Evolutionary conservation across 2,113 vertebrate species (phyloP).

Genomic region (Heterocephalus glaber): DNA sequence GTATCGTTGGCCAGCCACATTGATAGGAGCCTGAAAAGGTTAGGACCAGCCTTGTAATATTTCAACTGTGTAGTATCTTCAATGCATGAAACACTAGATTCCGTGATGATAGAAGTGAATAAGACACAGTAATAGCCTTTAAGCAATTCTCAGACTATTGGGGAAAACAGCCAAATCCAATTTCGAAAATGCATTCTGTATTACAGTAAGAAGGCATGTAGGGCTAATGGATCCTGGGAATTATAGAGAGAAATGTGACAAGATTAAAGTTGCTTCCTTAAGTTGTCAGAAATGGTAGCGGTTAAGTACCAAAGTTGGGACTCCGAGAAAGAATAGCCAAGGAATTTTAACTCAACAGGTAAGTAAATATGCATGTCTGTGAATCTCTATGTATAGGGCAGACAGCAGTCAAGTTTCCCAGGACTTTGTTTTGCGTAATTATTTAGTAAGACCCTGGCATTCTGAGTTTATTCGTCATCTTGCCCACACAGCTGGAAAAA

Average conservation of each 20-base stretch:
- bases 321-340: neutral
- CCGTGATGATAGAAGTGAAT: slow-evolving; percentile 35
- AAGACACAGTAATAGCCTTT: slow-evolving; percentile 21
- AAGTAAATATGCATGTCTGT: neutral
- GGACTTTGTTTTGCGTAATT: slow-evolving; percentile 55
- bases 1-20: neutral
- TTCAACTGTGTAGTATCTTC: neutral
- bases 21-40: neutral
- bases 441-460: slow-evolving; percentile 30
- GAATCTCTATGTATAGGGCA: neutral
- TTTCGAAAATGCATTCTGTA: slow-evolving; percentile 23
- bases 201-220: slow-evolving; percentile 23
- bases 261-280: slow-evolving; percentile 42
- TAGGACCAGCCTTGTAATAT: neutral
- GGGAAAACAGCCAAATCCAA: slow-evolving; percentile 12
- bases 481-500: slow-evolving; percentile 46
- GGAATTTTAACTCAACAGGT: neutral
- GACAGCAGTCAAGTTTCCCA: neutral
- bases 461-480: slow-evolving; percentile 45
- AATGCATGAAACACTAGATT: slow-evolving; percentile 21
- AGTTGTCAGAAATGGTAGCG: slow-evolving; percentile 42
- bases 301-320: slow-evolving; percentile 1
- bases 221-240: slow-evolving; percentile 44
- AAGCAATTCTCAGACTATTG: neutral
- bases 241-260: slow-evolving; percentile 5